phyloP scores from a whole-genome alignment of 2,113 vertebrate species.

The Empidonax traillii region DNA sequence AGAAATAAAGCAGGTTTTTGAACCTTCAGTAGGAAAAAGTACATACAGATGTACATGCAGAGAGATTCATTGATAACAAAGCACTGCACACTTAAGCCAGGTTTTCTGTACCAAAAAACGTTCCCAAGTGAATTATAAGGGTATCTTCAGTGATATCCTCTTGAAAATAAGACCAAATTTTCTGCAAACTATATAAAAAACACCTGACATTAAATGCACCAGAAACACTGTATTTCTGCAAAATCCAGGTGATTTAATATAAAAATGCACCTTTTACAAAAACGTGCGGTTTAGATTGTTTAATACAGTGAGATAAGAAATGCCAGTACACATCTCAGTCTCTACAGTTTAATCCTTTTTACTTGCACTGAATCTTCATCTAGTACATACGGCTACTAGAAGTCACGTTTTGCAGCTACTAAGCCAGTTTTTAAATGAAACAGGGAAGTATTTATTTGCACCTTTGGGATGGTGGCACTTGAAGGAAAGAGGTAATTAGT shows the following conservation, averaged over 20 bases:
- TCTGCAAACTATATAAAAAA: neutral
- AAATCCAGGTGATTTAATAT: neutral
- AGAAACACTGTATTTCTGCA: neutral
- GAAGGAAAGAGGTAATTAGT: neutral
- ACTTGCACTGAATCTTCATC: neutral
- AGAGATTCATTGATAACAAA: neutral
- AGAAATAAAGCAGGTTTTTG: neutral
- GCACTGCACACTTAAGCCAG: neutral
- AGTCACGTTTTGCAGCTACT: neutral
- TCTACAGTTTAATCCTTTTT: neutral
- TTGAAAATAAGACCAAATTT: neutral
- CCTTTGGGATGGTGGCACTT: neutral
- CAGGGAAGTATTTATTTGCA: neutral
- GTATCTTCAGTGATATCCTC: neutral
- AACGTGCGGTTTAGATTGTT: neutral
- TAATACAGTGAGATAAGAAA: slow-evolving; percentile 2
- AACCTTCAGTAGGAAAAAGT: neutral
- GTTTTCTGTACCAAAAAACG: neutral
- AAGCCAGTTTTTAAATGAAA: neutral
- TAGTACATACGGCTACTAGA: neutral
- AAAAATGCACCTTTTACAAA: neutral
- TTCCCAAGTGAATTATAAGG: neutral
- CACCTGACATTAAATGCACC: neutral
- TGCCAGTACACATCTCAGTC: neutral
- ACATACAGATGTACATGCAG: neutral